These are phyloP conservation scores for Deroptyus accipitrinus DNA, from an alignment of 2,113 vertebrate species.

Conservation along the genomic window DNA sequence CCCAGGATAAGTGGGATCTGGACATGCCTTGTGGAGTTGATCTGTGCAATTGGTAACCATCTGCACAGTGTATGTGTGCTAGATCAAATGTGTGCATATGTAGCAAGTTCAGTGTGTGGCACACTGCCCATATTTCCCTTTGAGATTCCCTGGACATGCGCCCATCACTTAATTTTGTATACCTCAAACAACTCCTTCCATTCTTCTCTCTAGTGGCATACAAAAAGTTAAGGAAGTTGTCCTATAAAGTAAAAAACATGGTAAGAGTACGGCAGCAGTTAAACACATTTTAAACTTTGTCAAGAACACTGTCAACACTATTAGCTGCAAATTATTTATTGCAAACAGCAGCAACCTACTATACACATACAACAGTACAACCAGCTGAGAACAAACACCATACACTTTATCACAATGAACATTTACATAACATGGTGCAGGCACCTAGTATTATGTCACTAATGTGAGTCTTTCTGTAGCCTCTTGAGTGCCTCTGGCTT, in stretches of 20 bases:
- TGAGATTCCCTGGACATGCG: constrained; percentile 28
- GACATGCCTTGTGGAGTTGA: neutral
- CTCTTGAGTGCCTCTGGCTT: constrained; percentile 27
- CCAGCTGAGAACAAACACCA: neutral
- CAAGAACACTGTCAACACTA: neutral
- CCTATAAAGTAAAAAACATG: neutral
- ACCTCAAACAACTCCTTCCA: neutral
- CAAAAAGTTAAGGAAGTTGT: neutral
- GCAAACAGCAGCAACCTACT: neutral
- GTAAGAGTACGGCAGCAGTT: neutral
- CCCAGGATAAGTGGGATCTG: neutral
- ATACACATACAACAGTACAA: neutral
- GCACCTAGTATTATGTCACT: constrained; percentile 18
- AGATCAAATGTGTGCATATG: constrained; percentile 35
- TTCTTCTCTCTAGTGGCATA: neutral
- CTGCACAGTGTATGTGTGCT: neutral
- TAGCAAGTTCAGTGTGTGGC: constrained; percentile 35
- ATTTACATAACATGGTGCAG: neutral
- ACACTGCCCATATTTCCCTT: neutral
- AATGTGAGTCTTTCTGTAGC: constrained; percentile 15
- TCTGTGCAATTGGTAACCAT: constrained; percentile 23
- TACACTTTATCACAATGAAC: neutral
- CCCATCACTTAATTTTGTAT: neutral
- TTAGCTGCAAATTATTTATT: neutral
- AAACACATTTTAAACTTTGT: neutral